Conservation (phyloP, 2,888 invertebrate species). For the Zhuqinia jingwanae region DNA sequence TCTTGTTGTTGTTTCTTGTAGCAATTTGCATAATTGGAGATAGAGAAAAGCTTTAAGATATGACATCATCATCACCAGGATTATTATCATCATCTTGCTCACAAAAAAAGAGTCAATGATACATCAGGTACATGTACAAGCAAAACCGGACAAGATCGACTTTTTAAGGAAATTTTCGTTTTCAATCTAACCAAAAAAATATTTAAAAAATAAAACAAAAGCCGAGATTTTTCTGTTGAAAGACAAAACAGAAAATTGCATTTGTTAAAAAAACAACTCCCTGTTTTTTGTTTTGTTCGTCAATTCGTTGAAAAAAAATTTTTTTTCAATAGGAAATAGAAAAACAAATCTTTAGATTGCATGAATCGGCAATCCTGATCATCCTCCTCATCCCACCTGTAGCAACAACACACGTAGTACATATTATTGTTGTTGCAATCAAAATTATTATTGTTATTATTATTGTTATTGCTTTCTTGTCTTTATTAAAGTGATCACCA, state of each 20-base stretch:
- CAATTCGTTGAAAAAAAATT: no score
- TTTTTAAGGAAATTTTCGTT: conserved; percentile 29
- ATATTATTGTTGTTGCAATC: no score
- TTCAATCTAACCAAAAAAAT: conserved; percentile 1
- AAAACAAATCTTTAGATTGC: no score
- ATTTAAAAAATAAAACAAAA: conserved; percentile 16
- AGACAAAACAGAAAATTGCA: background rate
- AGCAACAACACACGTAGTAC: conserved; percentile 24
- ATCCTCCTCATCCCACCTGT: background rate
- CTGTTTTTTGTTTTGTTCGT: no score
- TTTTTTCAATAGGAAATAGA: no score
- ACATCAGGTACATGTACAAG: background rate
- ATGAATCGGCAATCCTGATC: no score
- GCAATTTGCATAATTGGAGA: no score
- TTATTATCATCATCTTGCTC: no score
- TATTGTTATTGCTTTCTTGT: conserved; percentile 25
- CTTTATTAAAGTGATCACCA: background rate
- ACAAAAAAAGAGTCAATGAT: background rate
- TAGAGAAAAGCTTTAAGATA: background rate
- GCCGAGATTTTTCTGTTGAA: conserved; percentile 5
- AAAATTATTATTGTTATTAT: conserved; percentile 21
- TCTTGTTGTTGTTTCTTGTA: no score
- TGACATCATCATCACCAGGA: background rate
- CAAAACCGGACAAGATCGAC: conserved; percentile 9
- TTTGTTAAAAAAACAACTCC: background rate